Evolutionary conservation across 1,140 invertebrate genomes (phyloP).

Genomic region (Thalassaphorura encarpata): DNA sequence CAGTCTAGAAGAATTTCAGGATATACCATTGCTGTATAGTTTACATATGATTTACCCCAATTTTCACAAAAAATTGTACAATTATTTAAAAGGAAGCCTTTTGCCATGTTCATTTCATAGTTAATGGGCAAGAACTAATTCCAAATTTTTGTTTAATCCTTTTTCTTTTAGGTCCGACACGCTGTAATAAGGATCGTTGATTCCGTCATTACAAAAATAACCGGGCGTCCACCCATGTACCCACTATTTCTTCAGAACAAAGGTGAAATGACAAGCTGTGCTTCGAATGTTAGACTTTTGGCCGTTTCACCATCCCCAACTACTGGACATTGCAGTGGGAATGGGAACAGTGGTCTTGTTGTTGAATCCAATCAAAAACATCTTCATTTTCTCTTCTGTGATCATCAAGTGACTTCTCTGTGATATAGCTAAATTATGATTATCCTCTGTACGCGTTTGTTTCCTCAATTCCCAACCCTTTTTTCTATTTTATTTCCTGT

Average conservation of each 20-base stretch:
- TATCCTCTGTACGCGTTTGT: no score
- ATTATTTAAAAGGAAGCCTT: no score
- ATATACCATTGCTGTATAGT: not conserved
- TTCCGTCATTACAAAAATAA: conserved; percentile 34
- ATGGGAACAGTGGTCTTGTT: not conserved
- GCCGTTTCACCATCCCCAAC: conserved; percentile 32
- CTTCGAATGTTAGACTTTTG: conserved; percentile 36
- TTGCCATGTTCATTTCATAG: no score
- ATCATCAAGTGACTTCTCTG: conserved; percentile 11
- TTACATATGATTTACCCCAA: no score
- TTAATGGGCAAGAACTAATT: no score
- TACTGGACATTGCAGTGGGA: conserved; percentile 18
- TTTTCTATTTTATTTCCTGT: no score
- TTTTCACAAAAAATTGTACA: no score
- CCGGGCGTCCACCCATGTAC: conserved; percentile 20
- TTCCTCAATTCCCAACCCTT: no score
- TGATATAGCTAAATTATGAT: no score
- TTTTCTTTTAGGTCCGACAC: conserved; percentile 35
- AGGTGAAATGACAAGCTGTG: conserved; percentile 36
- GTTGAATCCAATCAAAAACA: not conserved
- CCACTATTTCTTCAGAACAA: conserved; percentile 21
- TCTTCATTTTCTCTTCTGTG: conserved; percentile 12
- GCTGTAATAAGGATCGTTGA: conserved; percentile 47
- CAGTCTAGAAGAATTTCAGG: not conserved
- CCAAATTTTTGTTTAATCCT: not conserved